Evolutionary conservation across 2,113 vertebrate species (phyloP).

Genomic region (Hassar affinis): DNA sequence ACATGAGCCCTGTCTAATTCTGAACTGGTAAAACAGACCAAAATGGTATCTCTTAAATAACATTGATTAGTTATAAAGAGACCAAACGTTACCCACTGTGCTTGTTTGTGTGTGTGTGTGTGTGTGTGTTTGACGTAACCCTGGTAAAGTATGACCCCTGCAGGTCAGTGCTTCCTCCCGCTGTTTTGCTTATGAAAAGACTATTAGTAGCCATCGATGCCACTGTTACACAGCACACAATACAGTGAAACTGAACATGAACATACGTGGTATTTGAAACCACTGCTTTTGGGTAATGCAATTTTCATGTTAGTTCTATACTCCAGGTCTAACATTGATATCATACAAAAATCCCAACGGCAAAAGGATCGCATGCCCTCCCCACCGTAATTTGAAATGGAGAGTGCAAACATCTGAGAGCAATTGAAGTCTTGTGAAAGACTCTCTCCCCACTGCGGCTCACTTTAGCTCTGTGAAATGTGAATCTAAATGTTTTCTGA

Average conservation of each 20-base stretch:
- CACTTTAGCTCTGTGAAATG: slow-evolving; percentile 62
- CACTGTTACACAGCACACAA: not conserved
- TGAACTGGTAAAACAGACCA: not conserved
- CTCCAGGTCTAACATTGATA: slow-evolving; percentile 68
- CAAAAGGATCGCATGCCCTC: slow-evolving; percentile 69
- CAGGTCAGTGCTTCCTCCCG: slow-evolving; percentile 52
- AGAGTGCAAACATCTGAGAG: slow-evolving; percentile 72
- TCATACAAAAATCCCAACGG: slow-evolving; percentile 70
- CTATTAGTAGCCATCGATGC: not conserved
- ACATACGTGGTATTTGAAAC: slow-evolving; percentile 32
- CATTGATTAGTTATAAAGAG: not conserved
- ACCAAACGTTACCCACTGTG: not conserved
- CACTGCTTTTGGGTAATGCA: slow-evolving; percentile 22
- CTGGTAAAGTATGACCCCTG: slow-evolving; percentile 68
- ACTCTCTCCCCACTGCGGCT: slow-evolving; percentile 64
- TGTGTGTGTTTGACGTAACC: slow-evolving; percentile 39
- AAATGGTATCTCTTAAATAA: not conserved
- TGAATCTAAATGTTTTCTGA: slow-evolving; percentile 74
- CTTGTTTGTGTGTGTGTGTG: not conserved
- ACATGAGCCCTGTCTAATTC: not conserved
- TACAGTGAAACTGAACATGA: slow-evolving; percentile 1
- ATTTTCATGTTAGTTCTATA: slow-evolving; percentile 44
- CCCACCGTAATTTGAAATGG: slow-evolving; percentile 70
- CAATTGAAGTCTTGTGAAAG: slow-evolving; percentile 71
- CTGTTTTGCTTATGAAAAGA: slow-evolving; percentile 16